Percentiles rank a stretch among this genome's conserved stretches.
Evolutionary conservation across 1,140 invertebrate species (phyloP).

Genomic region (Drosophila tristis): DNA sequence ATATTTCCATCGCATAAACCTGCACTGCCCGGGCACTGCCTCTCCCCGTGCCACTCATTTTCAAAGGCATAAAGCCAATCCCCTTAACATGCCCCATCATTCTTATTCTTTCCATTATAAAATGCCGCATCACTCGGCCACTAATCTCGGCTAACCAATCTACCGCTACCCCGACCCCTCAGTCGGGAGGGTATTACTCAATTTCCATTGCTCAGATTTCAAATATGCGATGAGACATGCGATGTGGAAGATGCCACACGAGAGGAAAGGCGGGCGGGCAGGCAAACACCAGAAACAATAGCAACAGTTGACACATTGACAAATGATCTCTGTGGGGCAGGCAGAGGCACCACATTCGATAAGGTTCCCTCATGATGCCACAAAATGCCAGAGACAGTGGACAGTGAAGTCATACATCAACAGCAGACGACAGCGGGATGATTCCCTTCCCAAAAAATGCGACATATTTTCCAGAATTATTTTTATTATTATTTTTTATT

Average conservation of each 20-base stretch:
- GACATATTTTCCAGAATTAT: constrained; percentile 9
- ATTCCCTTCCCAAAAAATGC: background rate
- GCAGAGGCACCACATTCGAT: constrained; percentile 37
- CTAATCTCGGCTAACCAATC: constrained; percentile 72
- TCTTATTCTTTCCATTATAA: constrained; percentile 39
- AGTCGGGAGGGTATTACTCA: constrained; percentile 67
- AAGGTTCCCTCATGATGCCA: constrained; percentile 22
- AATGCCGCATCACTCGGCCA: constrained; percentile 57
- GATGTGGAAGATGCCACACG: constrained; percentile 64
- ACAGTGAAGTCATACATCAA: constrained; percentile 55
- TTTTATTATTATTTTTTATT: too few species aligned
- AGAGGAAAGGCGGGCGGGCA: constrained; percentile 21
- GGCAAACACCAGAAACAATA: constrained; percentile 46
- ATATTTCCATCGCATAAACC: constrained; percentile 33
- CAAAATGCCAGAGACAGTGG: too few species aligned
- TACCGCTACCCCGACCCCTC: constrained; percentile 27
- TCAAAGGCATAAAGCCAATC: constrained; percentile 39
- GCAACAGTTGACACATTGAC: constrained; percentile 65
- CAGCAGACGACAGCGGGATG: constrained; percentile 44
- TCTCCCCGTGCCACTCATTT: background rate
- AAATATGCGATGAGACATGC: constrained; percentile 26
- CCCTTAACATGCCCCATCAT: constrained; percentile 39
- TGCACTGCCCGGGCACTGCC: background rate
- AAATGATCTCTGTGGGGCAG: constrained; percentile 63
- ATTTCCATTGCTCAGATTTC: constrained; percentile 75